phyloP scores from a whole-genome alignment of 2,797 vertebrate genomes.

The Macropus fuliginosus region DNA sequence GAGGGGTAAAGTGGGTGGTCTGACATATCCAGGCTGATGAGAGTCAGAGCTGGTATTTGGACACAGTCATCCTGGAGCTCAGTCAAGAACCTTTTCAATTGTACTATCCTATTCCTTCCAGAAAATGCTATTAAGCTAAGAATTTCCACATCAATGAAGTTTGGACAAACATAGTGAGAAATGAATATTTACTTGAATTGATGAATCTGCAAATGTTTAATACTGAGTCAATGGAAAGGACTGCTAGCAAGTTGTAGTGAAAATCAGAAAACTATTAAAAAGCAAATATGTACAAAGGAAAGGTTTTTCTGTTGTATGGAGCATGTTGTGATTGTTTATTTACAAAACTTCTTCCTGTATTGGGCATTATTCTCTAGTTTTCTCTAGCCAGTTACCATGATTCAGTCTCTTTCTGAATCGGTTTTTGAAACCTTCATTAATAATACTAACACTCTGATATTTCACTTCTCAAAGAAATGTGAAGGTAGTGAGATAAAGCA shows the following conservation, averaged over 20 bases:
- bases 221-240: neutral
- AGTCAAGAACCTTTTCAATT: neutral
- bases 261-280: neutral
- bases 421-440: conserved; percentile 24
- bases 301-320: neutral
- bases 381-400: neutral
- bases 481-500: neutral
- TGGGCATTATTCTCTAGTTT: conserved; percentile 47
- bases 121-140: conserved; percentile 18
- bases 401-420: conserved; percentile 48
- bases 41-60: neutral
- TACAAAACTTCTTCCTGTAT: conserved; percentile 22
- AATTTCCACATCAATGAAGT: conserved; percentile 48
- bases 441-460: neutral
- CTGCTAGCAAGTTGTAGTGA: neutral
- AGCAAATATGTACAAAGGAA: conserved; percentile 26
- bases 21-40: neutral
- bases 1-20: neutral
- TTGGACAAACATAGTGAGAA: neutral
- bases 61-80: too few species aligned
- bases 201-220: conserved; percentile 13
- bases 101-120: neutral
- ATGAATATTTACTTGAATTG: conserved; percentile 24
- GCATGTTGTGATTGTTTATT: neutral
- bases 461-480: conserved; percentile 13